These are phyloP conservation scores for Paracyclopina nana DNA, from an alignment of 1,140 invertebrate species.

Conservation along the genomic window DNA sequence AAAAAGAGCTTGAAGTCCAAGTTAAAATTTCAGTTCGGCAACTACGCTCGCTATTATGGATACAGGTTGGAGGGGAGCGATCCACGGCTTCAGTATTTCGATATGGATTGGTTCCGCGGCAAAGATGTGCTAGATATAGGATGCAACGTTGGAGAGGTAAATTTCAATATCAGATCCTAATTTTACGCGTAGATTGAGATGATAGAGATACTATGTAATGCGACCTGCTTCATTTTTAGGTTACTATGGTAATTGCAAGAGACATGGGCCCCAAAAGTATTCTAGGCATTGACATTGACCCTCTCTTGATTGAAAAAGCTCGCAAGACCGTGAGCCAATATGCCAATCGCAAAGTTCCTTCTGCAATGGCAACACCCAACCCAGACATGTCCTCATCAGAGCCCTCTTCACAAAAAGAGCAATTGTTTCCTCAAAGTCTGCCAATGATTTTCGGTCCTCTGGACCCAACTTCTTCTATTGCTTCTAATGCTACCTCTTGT, in stretches of 20 bases:
- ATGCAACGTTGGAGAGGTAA: conserved; percentile 91
- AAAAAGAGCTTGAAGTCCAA: conserved; percentile 29
- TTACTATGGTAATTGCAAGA: conserved; percentile 58
- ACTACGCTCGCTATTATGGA: conserved; percentile 91
- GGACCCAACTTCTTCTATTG: neutral
- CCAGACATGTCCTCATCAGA: too few relatives aligned
- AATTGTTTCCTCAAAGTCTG: neutral
- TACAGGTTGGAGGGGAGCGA: conserved; percentile 72
- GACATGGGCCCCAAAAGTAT: conserved; percentile 63
- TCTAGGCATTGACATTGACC: conserved; percentile 87
- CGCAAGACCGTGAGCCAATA: conserved; percentile 60
- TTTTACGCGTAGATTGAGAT: too few relatives aligned
- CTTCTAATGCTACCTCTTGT: too few relatives aligned
- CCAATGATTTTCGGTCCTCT: neutral
- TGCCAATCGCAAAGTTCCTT: too few relatives aligned
- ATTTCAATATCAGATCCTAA: too few relatives aligned
- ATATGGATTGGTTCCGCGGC: conserved; percentile 58
- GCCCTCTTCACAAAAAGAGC: neutral
- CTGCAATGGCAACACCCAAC: too few relatives aligned
- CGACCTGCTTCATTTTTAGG: too few relatives aligned
- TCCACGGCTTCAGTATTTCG: conserved; percentile 55
- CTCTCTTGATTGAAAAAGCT: conserved; percentile 57
- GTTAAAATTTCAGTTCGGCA: conserved; percentile 76
- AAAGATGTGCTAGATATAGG: conserved; percentile 92
- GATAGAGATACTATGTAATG: too few relatives aligned